These are phyloP conservation scores for Okamejei kenojei DNA, from an alignment of 2,797 vertebrate genomes.

Conservation along the genomic window DNA sequence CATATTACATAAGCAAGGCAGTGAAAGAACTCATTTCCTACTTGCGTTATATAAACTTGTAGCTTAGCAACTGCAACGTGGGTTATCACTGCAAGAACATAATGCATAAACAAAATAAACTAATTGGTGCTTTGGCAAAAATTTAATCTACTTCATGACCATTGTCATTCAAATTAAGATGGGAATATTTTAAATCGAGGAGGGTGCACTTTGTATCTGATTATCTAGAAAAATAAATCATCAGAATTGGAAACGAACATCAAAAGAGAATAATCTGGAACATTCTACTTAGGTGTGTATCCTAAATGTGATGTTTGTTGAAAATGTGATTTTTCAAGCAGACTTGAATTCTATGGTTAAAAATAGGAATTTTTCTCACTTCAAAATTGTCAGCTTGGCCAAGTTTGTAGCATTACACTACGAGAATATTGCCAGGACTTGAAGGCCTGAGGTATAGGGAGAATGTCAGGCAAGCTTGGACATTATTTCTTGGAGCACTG, in stretches of 20 bases:
- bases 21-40: constrained; percentile 5
- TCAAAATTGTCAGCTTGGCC: neutral
- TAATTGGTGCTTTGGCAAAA: constrained; percentile 30
- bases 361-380: neutral
- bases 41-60: constrained; percentile 26
- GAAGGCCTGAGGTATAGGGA: no score
- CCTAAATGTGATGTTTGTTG: no score
- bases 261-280: neutral
- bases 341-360: neutral
- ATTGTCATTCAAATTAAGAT: neutral
- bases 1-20: neutral
- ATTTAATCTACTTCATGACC: neutral
- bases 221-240: neutral
- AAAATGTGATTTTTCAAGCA: neutral
- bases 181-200: constrained; percentile 2
- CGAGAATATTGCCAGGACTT: no score
- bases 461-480: no score
- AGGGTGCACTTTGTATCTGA: neutral
- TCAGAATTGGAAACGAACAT: neutral
- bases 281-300: neutral
- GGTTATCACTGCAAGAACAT: neutral
- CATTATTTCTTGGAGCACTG: no score
- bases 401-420: neutral
- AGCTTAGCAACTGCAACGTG: constrained; percentile 15
- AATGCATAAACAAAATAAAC: constrained; percentile 10